Evolutionary conservation across 2,888 invertebrate species (phyloP), one percentile per base, ranked within the genome.

Genomic region (Leucoptera coffeella): DNA sequence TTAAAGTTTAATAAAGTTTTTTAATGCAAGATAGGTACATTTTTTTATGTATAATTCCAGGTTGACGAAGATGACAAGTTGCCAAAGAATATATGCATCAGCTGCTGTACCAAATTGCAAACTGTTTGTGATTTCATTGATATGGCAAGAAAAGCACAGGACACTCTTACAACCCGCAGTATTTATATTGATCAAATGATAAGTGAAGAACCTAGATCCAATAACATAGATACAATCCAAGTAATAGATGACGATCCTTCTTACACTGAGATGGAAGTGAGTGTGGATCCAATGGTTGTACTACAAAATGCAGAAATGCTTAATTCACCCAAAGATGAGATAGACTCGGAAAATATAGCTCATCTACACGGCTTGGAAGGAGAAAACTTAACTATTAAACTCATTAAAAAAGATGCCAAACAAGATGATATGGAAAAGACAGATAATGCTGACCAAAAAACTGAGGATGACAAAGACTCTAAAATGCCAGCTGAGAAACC

Each of bases 201-300:
- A 12, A 43, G 47, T 23, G 14, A 33, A 2, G 44, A 42, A 17
- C 19, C 32, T 29, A 32, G 36, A 3, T n/a, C n/a, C n/a, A n/a
- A n/a, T n/a, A n/a, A n/a, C n/a, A n/a, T n/a, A n/a, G n/a, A n/a
- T n/a, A n/a, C n/a, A n/a, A 24, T 27, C 22, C 38, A 22, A 30
- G 33, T 24, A 25, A 48, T 47, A 26, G 45, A 47, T 37, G 45
- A 47, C 36, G 53, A 52, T 8, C 28, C 23, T 14, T 47, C 44
- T 43, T 49, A 59, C 26, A 73, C 71, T 27, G 73, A 78, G 54
- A 75, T 82, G 73, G 81, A 82, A 59, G 75, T 82, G 1, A 74
- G 73, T 43, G 73, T 82, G 1, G 82, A 82, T 46, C 82, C 82
- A 4, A 80, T 81, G 79, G 56, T 80, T 44, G 76, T 82, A 38